Base-by-base conservation (phyloP, 2,113 vertebrate genomes). In the Cynopterus brachyotis region DNA sequence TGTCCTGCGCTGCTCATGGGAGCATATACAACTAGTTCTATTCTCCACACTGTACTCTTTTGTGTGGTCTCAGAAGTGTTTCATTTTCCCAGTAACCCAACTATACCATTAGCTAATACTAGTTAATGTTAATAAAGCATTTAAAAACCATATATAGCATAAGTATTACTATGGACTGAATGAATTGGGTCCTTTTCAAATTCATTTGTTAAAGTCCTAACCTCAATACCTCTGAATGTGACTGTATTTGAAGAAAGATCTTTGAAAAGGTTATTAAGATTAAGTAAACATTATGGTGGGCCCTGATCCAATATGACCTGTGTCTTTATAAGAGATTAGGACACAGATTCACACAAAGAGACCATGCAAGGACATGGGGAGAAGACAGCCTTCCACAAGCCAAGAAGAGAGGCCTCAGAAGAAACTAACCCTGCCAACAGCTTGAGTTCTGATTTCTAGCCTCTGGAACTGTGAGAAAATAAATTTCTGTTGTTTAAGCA, bases 91-190 rank as follows among this genome's bases (percentile, higher is more conserved):
- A 76, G n/a, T 42, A 40, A 66, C 42, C 22, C 69, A 5, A 24
- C 70, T 62, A 55, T 42, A 75, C 75, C 42, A 32, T 62, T 83
- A 32, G 50, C 50, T n/a, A 35, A 6, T 75, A 15, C 37, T 62
- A 37, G 32, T 85, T 40, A 22, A 60, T 30, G 26, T 94, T 92
- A 96, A 92, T 94, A 93, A 95, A 96, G 81, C 85, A 90, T 84
- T 73, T 75, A 50, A 91, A 84, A 94, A 82, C 1, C 69, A 66
- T 59, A 24, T 10, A 59, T 70, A 9, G 9, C 35, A 7, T 12
- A 89, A 30, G 37, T 70, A 70, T 62, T 80, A 5, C 53, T 35
- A 57, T 76, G 26, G 40, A 40, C 37, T 59, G 32, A 67, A 47
- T 59, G 32, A 67, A 47, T 22, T 47, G 17, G 17, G 32, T 59